These are phyloP conservation scores for Octopus sinensis DNA, from an alignment of 1,140 invertebrate species.

Conservation along the genomic window DNA sequence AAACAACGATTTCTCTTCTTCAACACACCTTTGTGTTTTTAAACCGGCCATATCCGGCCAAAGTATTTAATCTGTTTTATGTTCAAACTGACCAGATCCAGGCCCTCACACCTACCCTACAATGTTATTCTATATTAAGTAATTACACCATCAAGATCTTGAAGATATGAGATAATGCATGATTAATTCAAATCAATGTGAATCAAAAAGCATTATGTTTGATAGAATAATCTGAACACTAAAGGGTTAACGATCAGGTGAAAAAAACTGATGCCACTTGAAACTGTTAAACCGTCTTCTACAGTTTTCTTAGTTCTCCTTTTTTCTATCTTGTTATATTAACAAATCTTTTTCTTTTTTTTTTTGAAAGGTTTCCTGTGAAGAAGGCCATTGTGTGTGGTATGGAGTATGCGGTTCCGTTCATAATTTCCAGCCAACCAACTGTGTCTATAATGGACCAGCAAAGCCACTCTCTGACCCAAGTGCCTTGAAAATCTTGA, in stretches of 20 bases:
- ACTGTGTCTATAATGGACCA: slow-evolving; percentile 73
- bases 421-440: slow-evolving; percentile 55
- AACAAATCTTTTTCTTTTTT: background rate
- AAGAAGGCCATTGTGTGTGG: slow-evolving; percentile 71
- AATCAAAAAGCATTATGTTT: background rate
- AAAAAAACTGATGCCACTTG: too few species aligned
- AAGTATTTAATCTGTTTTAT: too few species aligned
- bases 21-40: too few species aligned
- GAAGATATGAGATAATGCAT: too few species aligned
- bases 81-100: too few species aligned
- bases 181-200: background rate
- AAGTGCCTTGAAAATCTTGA: slow-evolving; percentile 59
- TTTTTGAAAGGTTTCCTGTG: slow-evolving; percentile 23
- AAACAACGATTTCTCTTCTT: too few species aligned
- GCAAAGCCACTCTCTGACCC: slow-evolving; percentile 62
- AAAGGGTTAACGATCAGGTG: background rate
- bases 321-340: slow-evolving; percentile 7
- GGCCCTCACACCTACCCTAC: too few species aligned
- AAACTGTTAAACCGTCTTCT: too few species aligned
- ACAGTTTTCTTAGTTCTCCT: too few species aligned
- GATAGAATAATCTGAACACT: background rate
- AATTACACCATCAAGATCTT: too few species aligned
- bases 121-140: too few species aligned
- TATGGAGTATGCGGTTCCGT: slow-evolving; percentile 68
- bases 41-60: too few species aligned